phyloP scores from a whole-genome alignment of 1,140 invertebrate species.

The Augochlora pura region DNA sequence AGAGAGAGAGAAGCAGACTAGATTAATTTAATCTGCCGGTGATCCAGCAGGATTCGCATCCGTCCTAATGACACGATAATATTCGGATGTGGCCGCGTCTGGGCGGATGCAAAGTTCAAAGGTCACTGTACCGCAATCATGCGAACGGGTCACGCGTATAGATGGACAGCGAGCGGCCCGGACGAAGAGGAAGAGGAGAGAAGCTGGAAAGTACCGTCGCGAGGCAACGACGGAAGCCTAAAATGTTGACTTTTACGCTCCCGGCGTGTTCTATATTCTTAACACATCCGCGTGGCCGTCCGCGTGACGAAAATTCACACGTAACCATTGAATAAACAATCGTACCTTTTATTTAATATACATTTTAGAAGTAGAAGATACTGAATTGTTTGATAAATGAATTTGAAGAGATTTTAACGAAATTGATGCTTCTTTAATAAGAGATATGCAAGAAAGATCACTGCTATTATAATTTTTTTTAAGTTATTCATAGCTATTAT shows the following conservation, averaged over 20 bases:
- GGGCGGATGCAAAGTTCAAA: slow-evolving; percentile 56
- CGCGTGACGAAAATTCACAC: too few species aligned
- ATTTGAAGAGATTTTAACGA: too few species aligned
- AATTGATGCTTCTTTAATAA: too few species aligned
- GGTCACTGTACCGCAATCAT: slow-evolving; percentile 56
- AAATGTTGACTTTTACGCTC: not conserved
- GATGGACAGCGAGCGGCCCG: slow-evolving; percentile 13
- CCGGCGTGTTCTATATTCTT: too few species aligned
- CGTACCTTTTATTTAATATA: too few species aligned
- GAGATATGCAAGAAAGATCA: too few species aligned
- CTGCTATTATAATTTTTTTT: too few species aligned
- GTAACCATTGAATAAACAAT: too few species aligned
- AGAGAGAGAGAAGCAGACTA: slow-evolving; percentile 10
- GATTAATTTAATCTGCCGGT: slow-evolving; percentile 48
- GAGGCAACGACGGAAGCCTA: not conserved
- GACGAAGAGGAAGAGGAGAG: slow-evolving; percentile 18
- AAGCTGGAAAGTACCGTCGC: slow-evolving; percentile 15
- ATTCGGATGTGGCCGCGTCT: slow-evolving; percentile 49
- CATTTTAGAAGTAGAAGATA: too few species aligned
- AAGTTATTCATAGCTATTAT: too few species aligned
- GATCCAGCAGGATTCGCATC: slow-evolving; percentile 44
- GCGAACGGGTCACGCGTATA: slow-evolving; percentile 39
- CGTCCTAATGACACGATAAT: slow-evolving; percentile 52
- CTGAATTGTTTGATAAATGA: too few species aligned
- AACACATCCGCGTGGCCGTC: too few species aligned